Base-by-base conservation (phyloP, 2,888 invertebrate genomes). In the Hirtodrosophila cameraria region DNA sequence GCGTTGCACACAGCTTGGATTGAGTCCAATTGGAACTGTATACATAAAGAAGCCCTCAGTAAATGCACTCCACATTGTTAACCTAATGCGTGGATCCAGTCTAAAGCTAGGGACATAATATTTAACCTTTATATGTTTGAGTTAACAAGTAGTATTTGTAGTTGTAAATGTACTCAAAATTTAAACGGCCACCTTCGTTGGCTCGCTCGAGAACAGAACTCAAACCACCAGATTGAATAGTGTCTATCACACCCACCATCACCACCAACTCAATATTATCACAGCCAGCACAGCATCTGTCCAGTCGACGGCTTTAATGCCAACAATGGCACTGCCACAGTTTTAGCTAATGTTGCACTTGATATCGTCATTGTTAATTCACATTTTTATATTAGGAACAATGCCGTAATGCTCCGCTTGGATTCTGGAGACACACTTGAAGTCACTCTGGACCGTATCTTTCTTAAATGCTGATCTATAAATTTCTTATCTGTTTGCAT, bases 1-100 rank as follows among this genome's bases (percentile, higher is more conserved):
- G 57, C 95, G 91, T 83, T 95, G 95, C 0, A 95, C 94, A 92
- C 94, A 94, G 42, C 94, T 94, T 89, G 95, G 95, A 90, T 94
- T 94, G 12, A 94, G 92, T 3, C 94, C 92, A 80, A 94, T 93
- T 72, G 94, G 93, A 1, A 94, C 92, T 7, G 93, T 92, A 92
- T 93, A 94, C 75, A 94, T 92, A 9, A 92, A 88, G 59, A 93
- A 92, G 9, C 94, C 94, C 8, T 93, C 93, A 53, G 94, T 89
- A 11, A 93, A 82, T 18, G 93, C 92, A 30, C 93, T 92, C 93
- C 94, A 94, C 11, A 94, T 91, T 0, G 94, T 93, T 63, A 94
- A 93, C 35, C 95, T 92, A 38, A 92, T 92, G 41, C 93, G 93
- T 30, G 94, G 93, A 86, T 94, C 94, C 0, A 92, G 86, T 75